A percentile compares a stretch with the other conserved stretches of the same genome.
Evolutionary conservation across 2,888 invertebrate genomes (phyloP).

Genomic region (Barypeithes pellucidus): DNA sequence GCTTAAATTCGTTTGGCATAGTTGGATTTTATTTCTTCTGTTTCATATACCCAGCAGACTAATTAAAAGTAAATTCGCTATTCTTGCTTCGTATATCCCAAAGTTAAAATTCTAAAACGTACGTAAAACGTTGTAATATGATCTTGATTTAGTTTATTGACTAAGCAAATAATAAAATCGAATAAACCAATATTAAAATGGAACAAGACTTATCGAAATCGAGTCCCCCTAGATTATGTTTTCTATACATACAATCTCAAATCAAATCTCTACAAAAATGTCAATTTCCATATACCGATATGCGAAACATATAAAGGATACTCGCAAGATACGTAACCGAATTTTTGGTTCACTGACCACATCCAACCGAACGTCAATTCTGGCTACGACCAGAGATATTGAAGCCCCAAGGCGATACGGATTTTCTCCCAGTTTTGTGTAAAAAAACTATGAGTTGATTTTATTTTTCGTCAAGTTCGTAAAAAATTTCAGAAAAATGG

Average conservation of each 20-base stretch:
- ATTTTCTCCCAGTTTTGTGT: slow-evolving; percentile 15
- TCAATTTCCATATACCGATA: slow-evolving; percentile 22
- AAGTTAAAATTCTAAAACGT: too few relatives aligned
- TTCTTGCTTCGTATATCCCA: too few relatives aligned
- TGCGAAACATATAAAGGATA: slow-evolving; percentile 24
- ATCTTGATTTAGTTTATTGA: too few relatives aligned
- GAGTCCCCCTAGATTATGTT: background rate
- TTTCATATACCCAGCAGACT: background rate
- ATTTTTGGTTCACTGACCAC: slow-evolving; percentile 36
- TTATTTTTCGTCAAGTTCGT: background rate
- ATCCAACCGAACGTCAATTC: slow-evolving; percentile 30
- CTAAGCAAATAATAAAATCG: too few relatives aligned
- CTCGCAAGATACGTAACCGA: slow-evolving; percentile 28
- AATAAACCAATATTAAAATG: too few relatives aligned
- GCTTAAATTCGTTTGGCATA: slow-evolving; percentile 1
- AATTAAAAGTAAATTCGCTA: too few relatives aligned
- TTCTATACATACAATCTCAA: slow-evolving; percentile 19
- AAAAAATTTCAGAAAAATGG: too few relatives aligned
- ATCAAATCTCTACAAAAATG: slow-evolving; percentile 19
- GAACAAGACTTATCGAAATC: background rate
- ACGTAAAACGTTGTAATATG: too few relatives aligned
- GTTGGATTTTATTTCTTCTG: slow-evolving; percentile 2
- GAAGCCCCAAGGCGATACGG: background rate
- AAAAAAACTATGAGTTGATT: slow-evolving; percentile 1
- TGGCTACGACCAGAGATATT: slow-evolving; percentile 14